These are phyloP conservation scores for Datnioides undecimradiatus DNA, from an alignment of 2,113 vertebrate species.

Conservation along the genomic window DNA sequence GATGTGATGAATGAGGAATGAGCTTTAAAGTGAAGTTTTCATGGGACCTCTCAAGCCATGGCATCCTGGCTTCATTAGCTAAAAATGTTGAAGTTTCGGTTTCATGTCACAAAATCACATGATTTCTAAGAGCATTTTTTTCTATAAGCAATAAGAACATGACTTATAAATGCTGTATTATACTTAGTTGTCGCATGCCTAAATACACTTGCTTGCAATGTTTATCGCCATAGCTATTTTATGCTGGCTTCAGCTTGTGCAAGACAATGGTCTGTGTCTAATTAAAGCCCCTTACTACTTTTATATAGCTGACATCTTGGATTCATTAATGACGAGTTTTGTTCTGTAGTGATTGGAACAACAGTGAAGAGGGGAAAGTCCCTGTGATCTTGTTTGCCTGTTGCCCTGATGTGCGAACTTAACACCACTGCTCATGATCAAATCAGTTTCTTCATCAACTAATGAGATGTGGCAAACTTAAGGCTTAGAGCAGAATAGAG, in stretches of 20 bases:
- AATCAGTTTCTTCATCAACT: background rate
- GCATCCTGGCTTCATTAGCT: slow-evolving; percentile 4
- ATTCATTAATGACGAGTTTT: slow-evolving; percentile 45
- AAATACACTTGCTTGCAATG: background rate
- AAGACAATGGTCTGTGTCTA: slow-evolving; percentile 20
- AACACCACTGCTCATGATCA: background rate
- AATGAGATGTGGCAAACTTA: background rate
- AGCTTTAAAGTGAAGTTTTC: slow-evolving; percentile 28
- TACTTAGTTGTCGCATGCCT: slow-evolving; percentile 16
- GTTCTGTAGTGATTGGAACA: slow-evolving; percentile 34
- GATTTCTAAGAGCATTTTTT: slow-evolving; percentile 1
- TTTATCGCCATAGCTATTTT: background rate
- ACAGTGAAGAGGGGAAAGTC: background rate
- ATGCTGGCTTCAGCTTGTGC: slow-evolving; percentile 2
- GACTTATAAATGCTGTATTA: slow-evolving; percentile 18
- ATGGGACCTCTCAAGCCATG: slow-evolving; percentile 1
- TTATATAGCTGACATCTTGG: slow-evolving; percentile 43
- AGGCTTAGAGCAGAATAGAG: background rate
- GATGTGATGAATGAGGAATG: slow-evolving; percentile 42
- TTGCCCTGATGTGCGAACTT: slow-evolving; percentile 15
- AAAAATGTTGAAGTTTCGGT: background rate
- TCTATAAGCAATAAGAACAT: background rate
- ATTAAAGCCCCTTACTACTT: slow-evolving; percentile 36
- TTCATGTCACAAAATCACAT: background rate
- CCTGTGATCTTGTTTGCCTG: slow-evolving; percentile 4